Evolutionary conservation across 30 jellyfish, hydroid and myxozoan genomes (phyloP).

Genomic region (Mastigias papua): DNA sequence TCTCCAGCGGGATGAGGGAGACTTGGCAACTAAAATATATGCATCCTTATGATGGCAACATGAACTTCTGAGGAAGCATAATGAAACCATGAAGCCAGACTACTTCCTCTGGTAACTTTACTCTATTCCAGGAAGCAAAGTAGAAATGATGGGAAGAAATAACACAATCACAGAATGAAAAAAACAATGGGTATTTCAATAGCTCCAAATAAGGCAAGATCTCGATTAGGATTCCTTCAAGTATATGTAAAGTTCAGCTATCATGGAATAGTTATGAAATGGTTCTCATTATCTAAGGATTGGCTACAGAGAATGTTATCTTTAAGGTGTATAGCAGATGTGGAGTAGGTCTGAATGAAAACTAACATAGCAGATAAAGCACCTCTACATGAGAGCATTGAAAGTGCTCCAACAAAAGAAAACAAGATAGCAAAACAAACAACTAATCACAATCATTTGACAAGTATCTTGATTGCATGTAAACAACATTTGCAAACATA

Average conservation of each 20-base stretch:
- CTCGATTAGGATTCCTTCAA: neutral
- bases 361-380: neutral
- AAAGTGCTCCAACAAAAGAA: constrained; percentile 4
- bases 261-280: neutral
- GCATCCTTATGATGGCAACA: too few species aligned
- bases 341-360: neutral
- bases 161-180: too few species aligned
- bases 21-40: too few species aligned
- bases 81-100: too few species aligned
- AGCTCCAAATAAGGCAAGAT: neutral
- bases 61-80: too few species aligned
- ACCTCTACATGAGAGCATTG: neutral
- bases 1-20: too few species aligned
- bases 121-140: too few species aligned
- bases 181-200: neutral
- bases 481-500: neutral
- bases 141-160: too few species aligned
- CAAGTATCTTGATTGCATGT: neutral
- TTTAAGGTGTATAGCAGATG: too few species aligned
- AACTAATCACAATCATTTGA: neutral
- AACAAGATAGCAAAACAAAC: neutral
- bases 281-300: too few species aligned
- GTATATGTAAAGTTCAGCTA: neutral
- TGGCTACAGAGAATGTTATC: too few species aligned
- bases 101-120: too few species aligned